Percentiles rank a stretch among this genome's conserved stretches.
Evolutionary conservation across 2,113 vertebrate species (phyloP).

Genomic region (Pluvialis apricaria): DNA sequence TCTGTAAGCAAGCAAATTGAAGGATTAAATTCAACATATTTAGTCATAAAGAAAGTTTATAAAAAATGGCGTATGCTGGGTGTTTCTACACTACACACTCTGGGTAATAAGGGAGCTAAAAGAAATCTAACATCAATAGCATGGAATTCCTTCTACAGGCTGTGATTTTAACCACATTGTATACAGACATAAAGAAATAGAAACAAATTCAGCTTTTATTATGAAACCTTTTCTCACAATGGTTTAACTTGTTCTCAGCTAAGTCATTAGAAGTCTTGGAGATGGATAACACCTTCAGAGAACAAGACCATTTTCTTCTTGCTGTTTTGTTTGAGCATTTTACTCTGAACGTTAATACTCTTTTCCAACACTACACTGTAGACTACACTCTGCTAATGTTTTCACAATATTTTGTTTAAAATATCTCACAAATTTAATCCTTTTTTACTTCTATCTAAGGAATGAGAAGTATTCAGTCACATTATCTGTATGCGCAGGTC

Average conservation of each 20-base stretch:
- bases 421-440: not conserved
- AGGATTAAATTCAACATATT: not conserved
- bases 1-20: constrained; percentile 67
- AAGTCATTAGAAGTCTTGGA: not conserved
- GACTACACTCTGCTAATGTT: not conserved
- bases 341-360: not conserved
- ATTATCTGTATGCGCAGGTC: not conserved
- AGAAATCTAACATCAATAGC: not conserved
- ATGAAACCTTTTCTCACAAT: not conserved
- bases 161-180: not conserved
- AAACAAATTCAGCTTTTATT: not conserved
- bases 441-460: not conserved
- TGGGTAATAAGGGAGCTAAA: not conserved
- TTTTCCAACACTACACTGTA: not conserved
- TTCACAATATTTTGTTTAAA: not conserved
- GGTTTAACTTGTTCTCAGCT: not conserved
- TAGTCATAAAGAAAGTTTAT: not conserved
- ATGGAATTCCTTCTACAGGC: not conserved
- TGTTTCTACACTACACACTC: not conserved
- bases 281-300: not conserved
- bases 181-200: not conserved
- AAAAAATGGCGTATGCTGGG: not conserved
- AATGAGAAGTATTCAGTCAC: not conserved
- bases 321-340: not conserved
- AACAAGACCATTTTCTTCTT: not conserved